Base-by-base conservation (phyloP, 1,140 invertebrate species). In the Anastrepha obliqua region DNA sequence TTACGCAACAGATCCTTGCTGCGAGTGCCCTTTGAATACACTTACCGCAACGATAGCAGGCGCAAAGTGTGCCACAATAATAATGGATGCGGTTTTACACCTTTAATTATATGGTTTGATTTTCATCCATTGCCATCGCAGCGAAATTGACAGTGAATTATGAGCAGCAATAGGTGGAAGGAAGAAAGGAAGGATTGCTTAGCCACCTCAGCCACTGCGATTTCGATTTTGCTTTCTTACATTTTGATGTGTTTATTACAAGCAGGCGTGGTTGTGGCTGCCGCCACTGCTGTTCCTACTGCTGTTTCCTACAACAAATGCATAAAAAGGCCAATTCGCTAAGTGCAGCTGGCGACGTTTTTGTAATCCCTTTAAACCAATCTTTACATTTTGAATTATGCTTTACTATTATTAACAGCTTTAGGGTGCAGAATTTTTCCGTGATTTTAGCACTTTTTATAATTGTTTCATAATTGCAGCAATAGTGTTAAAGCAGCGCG, bases 91-190 rank as follows among this genome's bases (percentile, higher is more conserved):
- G n/a, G 20, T 58, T 74, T 55, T 81, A 81, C 74, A 81, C 51
- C 74, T 81, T 81, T 81, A 81, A 81, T 81, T 81, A 81, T 81
- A 81, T 51, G 51, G 15, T 81, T 81, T 81, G 74, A 81, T 81
- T 81, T 29, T 58, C 51, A 55, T 51, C 44, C 74, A 58, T 55
- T 81, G 47, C 74, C 17, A 11, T 58, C 51, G 47, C 47, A 58
- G 55, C n/a, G 7, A 29, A 81, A 81, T 55, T 81, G 74, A 58
- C 74, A 55, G 51, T 81, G 51, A 81, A 81, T 55, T 55, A 81
- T 81, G 6, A 17, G n/a, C 74, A 55, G 74, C 74, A n/a, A 29
- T 29, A 81, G 74, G 20, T n/a, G n/a, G 74, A 81, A 55, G 47
- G 29, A 67, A 17, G 60, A 29, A 62, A n/a, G 17, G 60, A 62